These are phyloP conservation scores for Pocillopora damicornis DNA, from an alignment of 64 coral and sea anemone genomes.

Conservation along the genomic window DNA sequence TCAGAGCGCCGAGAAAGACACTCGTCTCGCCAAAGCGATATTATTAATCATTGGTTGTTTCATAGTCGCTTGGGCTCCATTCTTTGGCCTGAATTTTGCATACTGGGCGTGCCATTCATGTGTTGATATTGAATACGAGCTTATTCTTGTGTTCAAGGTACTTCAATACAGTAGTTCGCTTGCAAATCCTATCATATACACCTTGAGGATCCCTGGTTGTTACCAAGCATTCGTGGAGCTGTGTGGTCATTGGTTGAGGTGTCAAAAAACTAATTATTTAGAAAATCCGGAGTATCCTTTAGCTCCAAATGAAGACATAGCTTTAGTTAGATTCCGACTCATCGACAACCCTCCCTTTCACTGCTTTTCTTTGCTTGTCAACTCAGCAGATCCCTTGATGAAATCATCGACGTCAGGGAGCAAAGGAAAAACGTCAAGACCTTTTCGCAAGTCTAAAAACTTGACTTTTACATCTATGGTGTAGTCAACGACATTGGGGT, in stretches of 20 bases:
- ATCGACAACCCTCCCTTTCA: not conserved
- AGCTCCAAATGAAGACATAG: not conserved
- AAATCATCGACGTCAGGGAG: not conserved
- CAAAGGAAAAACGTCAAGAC: not conserved
- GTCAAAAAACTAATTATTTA: not conserved
- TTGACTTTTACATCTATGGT: not conserved
- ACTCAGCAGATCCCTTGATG: not conserved
- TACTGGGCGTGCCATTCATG: slow-evolving; percentile 65
- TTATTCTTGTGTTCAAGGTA: slow-evolving; percentile 65
- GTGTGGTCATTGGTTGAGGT: not conserved
- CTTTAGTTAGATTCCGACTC: not conserved
- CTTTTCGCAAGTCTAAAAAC: not conserved
- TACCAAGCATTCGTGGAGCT: slow-evolving; percentile 56
- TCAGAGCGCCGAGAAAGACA: slow-evolving; percentile 27
- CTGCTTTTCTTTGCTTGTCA: not conserved
- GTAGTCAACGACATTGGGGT: not conserved
- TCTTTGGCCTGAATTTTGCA: slow-evolving; percentile 58
- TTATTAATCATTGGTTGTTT: slow-evolving; percentile 61
- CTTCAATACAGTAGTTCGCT: slow-evolving; percentile 70
- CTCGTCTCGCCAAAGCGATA: slow-evolving; percentile 53
- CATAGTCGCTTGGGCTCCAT: slow-evolving; percentile 55
- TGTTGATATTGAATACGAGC: slow-evolving; percentile 35
- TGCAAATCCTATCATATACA: slow-evolving; percentile 64
- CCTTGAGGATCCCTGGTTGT: slow-evolving; percentile 45
- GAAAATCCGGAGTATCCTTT: not conserved